phyloP scores from a whole-genome alignment of 2,888 invertebrate species.

The Acronicta psi region DNA sequence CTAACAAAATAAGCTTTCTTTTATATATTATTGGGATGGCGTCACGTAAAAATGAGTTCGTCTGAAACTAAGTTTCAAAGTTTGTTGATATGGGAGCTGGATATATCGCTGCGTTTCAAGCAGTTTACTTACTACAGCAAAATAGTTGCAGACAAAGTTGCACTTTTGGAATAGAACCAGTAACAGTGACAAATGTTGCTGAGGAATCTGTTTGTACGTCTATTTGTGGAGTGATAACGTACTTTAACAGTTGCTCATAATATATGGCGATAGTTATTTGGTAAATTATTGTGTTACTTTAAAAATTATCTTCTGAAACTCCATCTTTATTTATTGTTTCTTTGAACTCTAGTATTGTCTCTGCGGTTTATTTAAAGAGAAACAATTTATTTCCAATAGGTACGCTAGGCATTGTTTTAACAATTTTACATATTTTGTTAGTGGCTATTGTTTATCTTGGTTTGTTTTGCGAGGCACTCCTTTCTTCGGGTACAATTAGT shows the following conservation, averaged over 20 bases:
- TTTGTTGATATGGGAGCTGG: slow-evolving; percentile 74
- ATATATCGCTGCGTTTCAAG: slow-evolving; percentile 76
- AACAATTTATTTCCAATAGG: slow-evolving; percentile 38
- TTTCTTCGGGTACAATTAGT: slow-evolving; percentile 40
- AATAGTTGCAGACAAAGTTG: slow-evolving; percentile 79
- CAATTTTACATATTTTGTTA: slow-evolving; percentile 40
- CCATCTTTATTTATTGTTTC: slow-evolving; percentile 50
- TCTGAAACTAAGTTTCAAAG: slow-evolving; percentile 70
- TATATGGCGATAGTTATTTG: slow-evolving; percentile 51
- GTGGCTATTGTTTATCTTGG: slow-evolving; percentile 49
- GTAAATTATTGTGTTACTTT: slow-evolving; percentile 50
- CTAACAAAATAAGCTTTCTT: slow-evolving; percentile 59
- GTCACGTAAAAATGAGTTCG: slow-evolving; percentile 72
- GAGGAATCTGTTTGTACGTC: slow-evolving; percentile 69
- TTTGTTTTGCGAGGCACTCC: slow-evolving; percentile 33
- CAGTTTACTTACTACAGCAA: slow-evolving; percentile 71
- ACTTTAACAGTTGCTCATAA: slow-evolving; percentile 61
- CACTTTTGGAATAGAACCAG: slow-evolving; percentile 67
- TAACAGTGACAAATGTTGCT: slow-evolving; percentile 76
- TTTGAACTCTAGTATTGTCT: slow-evolving; percentile 44
- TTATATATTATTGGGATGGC: slow-evolving; percentile 71
- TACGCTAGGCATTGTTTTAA: slow-evolving; percentile 41
- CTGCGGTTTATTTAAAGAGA: slow-evolving; percentile 40
- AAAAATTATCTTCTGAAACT: slow-evolving; percentile 50
- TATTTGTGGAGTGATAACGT: slow-evolving; percentile 70